Percentiles rank a stretch among this genome's conserved stretches.
Conservation (phyloP, 1,140 invertebrate species). For the Hypsibius dujardini region DNA sequence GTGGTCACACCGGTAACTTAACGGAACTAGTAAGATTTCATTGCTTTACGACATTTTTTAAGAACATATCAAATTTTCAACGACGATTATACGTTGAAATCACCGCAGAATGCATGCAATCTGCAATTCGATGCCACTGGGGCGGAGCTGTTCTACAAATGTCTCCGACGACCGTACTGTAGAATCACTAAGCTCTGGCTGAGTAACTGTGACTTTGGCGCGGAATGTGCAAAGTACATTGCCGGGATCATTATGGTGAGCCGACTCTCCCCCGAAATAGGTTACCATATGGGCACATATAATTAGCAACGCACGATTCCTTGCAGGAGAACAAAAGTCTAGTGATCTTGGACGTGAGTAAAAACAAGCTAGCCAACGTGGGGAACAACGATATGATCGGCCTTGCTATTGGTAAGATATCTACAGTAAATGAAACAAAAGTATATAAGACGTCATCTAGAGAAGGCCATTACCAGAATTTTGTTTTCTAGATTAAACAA, state of each 20-base stretch:
- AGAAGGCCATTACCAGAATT: background rate
- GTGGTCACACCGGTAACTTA: background rate
- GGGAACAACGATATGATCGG: conserved; percentile 1
- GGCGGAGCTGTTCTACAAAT: background rate
- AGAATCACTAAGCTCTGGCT: background rate
- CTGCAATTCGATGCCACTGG: background rate
- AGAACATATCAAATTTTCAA: background rate
- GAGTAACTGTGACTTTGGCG: background rate
- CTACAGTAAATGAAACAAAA: background rate
- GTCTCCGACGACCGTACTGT: background rate
- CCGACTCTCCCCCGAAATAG: background rate
- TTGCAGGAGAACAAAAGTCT: conserved; percentile 6
- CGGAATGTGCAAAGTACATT: background rate
- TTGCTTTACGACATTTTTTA: background rate
- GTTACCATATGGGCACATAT: background rate
- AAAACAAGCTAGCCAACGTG: background rate
- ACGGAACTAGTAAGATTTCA: background rate
- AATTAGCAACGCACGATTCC: background rate
- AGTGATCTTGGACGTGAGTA: background rate
- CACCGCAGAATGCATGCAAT: background rate
- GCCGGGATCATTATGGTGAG: conserved; percentile 1
- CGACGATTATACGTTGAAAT: background rate
- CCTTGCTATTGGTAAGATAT: background rate
- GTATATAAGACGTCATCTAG: background rate
- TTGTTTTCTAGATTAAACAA: background rate